Percentiles rank a stretch among this genome's conserved stretches.
Conservation (phyloP, 2,797 vertebrate genomes). For the Ciconia nigra region DNA sequence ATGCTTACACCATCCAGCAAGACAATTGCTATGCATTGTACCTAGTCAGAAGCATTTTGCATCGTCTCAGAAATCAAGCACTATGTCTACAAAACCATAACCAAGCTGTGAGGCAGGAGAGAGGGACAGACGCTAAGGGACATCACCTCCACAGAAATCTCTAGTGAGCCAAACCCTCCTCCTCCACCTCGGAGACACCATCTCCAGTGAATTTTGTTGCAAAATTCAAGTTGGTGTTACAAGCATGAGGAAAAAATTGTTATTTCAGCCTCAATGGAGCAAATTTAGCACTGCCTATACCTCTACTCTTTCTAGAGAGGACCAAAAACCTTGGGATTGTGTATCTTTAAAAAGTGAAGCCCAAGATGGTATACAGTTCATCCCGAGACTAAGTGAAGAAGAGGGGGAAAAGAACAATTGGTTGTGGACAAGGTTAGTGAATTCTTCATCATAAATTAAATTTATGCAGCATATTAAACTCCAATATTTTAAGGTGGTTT, state of each 20-base stretch:
- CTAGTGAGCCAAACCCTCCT: not conserved
- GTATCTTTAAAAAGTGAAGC: not conserved
- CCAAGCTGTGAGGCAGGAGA: not conserved
- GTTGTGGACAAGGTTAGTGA: not conserved
- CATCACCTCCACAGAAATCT: not conserved
- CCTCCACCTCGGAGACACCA: not conserved
- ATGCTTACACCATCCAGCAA: not conserved
- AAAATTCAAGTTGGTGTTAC: not conserved
- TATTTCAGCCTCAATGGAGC: not conserved
- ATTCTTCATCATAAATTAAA: not conserved
- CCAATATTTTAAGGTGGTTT: not conserved
- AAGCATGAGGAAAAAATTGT: not conserved
- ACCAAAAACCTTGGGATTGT: not conserved
- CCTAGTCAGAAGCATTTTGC: not conserved
- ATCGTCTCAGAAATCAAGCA: not conserved
- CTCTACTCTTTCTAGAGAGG: not conserved
- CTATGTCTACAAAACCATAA: not conserved
- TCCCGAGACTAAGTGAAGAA: not conserved
- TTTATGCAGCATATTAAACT: not conserved
- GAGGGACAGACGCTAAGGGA: not conserved
- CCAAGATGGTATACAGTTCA: not conserved
- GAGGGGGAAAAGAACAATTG: not conserved
- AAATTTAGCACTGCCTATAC: not conserved
- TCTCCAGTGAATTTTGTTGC: accelerated
- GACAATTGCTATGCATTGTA: not conserved